A percentile compares a stretch with the other conserved stretches of the same genome.
These are phyloP conservation scores for Hyppa rectilinea DNA, from an alignment of 2,888 invertebrate species.

Conservation along the genomic window DNA sequence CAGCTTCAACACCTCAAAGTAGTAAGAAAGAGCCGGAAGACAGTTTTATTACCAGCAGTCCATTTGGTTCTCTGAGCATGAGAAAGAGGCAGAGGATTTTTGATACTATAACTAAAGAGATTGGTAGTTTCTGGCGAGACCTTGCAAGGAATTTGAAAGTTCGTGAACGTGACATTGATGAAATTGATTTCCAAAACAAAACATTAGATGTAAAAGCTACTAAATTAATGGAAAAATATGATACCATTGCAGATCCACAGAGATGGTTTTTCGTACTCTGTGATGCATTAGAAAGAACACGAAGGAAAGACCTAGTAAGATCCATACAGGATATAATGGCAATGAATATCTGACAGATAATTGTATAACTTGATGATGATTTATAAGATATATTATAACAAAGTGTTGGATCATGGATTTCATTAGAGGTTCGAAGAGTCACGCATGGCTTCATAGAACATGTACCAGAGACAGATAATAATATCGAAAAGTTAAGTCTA, in stretches of 20 bases:
- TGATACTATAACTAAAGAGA: constrained; percentile 78
- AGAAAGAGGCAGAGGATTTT: constrained; percentile 79
- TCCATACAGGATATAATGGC: constrained; percentile 80
- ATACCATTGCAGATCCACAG: constrained; percentile 76
- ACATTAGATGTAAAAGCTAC: constrained; percentile 74
- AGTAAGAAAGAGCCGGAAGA: constrained; percentile 54
- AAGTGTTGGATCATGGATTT: background rate
- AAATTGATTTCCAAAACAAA: constrained; percentile 76
- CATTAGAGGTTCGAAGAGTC: background rate
- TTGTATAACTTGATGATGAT: background rate
- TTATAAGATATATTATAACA: background rate
- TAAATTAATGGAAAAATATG: constrained; percentile 76
- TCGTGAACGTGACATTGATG: constrained; percentile 81
- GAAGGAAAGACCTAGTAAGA: constrained; percentile 81
- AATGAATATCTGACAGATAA: constrained; percentile 78
- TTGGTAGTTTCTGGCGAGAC: constrained; percentile 83
- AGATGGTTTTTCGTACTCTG: constrained; percentile 83
- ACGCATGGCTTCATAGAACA: background rate
- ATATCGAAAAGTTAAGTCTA: background rate
- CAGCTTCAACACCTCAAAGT: constrained; percentile 65
- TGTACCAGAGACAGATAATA: background rate
- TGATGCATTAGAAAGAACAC: constrained; percentile 81
- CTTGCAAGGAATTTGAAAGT: constrained; percentile 82
- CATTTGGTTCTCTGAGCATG: constrained; percentile 69
- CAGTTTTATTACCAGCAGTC: constrained; percentile 62